Conservation (phyloP, 2,797 vertebrate genomes). For the Ctenosaura bakeri region DNA sequence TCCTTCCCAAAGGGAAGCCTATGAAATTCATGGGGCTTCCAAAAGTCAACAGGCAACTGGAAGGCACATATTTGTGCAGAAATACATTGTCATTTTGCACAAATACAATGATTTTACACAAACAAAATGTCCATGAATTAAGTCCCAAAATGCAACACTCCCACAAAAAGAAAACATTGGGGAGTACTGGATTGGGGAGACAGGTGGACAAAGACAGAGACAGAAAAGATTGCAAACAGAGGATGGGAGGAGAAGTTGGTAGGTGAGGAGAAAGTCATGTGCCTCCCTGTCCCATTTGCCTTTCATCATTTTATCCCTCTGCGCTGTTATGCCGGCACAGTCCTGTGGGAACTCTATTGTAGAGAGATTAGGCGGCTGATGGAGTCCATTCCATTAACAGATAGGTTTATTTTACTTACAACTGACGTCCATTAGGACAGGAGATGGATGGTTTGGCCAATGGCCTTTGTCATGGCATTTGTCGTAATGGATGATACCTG, state of each 20-base stretch:
- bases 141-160: too few relatives aligned
- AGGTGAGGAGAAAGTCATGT: background rate
- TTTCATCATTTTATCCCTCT: background rate
- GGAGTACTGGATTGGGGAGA: too few relatives aligned
- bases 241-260: background rate
- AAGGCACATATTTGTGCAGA: too few relatives aligned
- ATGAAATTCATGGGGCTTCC: too few relatives aligned
- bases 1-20: too few relatives aligned
- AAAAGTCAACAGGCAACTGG: too few relatives aligned
- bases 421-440: slow-evolving; percentile 70
- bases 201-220: background rate
- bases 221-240: background rate
- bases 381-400: slow-evolving; percentile 67
- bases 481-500: slow-evolving; percentile 23
- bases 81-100: too few relatives aligned
- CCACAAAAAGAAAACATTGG: too few relatives aligned
- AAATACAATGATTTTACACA: too few relatives aligned
- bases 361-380: slow-evolving; percentile 70
- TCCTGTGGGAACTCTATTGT: background rate
- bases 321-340: background rate
- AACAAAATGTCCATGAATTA: too few relatives aligned
- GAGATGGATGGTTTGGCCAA: slow-evolving; percentile 70
- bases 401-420: slow-evolving; percentile 71
- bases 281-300: background rate
- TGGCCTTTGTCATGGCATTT: slow-evolving; percentile 46